Conservation (phyloP, 2,113 vertebrate species). For the Cynocephalus volans region DNA sequence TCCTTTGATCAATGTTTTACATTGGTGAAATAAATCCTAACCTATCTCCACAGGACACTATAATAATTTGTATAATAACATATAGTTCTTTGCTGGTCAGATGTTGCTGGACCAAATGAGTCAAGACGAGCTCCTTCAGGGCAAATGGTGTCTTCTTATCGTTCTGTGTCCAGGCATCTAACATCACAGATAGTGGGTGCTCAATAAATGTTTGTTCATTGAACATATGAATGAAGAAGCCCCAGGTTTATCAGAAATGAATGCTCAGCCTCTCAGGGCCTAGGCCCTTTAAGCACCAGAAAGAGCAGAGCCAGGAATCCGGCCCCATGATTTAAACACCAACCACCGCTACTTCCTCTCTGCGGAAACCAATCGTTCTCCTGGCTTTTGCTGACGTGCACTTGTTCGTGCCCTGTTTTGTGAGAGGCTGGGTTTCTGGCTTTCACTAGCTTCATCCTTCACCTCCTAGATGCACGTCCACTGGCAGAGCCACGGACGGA, state of each 20-base stretch:
- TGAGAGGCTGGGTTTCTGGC: neutral
- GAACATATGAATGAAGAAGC: conserved; percentile 31
- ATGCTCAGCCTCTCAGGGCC: neutral
- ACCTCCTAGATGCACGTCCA: accelerated
- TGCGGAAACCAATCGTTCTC: neutral
- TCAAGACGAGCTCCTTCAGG: neutral
- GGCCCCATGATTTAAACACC: conserved; percentile 9
- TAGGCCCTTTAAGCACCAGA: conserved; percentile 48
- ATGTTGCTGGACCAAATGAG: neutral
- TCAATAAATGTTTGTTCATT: neutral
- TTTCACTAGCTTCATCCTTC: neutral
- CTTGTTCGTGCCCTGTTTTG: neutral
- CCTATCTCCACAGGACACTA: neutral
- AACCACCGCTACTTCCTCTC: conserved; percentile 26
- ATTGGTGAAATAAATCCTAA: neutral
- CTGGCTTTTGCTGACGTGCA: neutral
- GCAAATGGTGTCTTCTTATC: neutral
- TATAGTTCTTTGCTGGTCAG: neutral
- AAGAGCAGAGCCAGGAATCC: conserved; percentile 20
- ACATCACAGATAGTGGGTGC: neutral
- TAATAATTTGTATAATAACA: neutral
- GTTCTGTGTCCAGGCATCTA: neutral
- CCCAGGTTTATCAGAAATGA: neutral
- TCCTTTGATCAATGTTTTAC: neutral
- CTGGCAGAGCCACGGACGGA: neutral